These are phyloP conservation scores for Caenorhabditis tropicalis DNA, from an alignment of 1,140 invertebrate genomes.

Conservation along the genomic window DNA sequence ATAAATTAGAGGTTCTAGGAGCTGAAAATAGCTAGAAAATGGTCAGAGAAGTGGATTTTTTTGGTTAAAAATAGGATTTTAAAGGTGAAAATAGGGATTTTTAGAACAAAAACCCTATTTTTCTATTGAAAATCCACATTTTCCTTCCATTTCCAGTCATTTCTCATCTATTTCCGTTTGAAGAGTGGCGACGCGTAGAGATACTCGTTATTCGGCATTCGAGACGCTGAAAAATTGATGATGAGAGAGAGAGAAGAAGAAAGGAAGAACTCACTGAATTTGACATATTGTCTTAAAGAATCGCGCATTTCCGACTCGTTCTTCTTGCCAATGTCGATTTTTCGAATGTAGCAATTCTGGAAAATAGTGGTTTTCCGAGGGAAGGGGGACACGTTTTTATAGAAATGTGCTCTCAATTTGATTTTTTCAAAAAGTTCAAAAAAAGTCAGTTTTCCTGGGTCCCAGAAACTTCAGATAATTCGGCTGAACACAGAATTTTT, in stretches of 20 bases:
- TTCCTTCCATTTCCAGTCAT: too few species aligned
- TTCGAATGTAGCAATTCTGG: slow-evolving; percentile 37
- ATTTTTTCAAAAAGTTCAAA: too few species aligned
- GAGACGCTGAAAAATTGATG: not conserved
- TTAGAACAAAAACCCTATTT: too few species aligned
- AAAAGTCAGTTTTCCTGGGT: too few species aligned
- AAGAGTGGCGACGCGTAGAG: slow-evolving; percentile 20
- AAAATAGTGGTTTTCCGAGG: not conserved
- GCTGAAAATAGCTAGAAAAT: too few species aligned
- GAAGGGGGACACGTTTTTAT: not conserved
- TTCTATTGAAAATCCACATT: too few species aligned
- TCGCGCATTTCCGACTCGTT: slow-evolving; percentile 8
- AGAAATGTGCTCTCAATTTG: too few species aligned
- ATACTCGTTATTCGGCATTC: slow-evolving; percentile 29
- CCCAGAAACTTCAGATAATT: too few species aligned
- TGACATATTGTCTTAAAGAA: slow-evolving; percentile 36
- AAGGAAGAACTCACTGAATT: slow-evolving; percentile 5
- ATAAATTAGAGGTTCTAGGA: slow-evolving; percentile 18
- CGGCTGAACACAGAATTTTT: too few species aligned
- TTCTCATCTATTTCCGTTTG: slow-evolving; percentile 1
- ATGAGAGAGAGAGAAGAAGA: not conserved
- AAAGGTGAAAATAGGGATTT: too few species aligned
- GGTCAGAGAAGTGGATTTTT: too few species aligned
- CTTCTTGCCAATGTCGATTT: slow-evolving; percentile 33
- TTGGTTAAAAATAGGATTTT: too few species aligned